Evolutionary conservation across 2,888 invertebrate genomes (phyloP).

Genomic region (Pomacea canaliculata): DNA sequence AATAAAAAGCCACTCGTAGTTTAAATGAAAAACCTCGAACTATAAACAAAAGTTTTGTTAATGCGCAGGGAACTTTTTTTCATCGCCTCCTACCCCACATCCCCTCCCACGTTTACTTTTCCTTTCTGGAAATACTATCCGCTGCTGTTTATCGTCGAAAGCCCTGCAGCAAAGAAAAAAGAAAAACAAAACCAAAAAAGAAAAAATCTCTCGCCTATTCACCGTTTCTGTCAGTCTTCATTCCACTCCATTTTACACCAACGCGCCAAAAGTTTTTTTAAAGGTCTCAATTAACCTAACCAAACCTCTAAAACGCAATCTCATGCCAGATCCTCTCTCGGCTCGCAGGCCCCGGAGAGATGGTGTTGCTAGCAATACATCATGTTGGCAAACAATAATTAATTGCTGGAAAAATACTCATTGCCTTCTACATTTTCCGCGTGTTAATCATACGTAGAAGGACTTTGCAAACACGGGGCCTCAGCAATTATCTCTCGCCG

Average conservation of each 20-base stretch:
- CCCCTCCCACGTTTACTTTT: not conserved
- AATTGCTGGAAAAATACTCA: constrained; percentile 14
- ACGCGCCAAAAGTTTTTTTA: not conserved
- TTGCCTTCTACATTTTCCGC: constrained; percentile 15
- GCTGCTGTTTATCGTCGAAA: not conserved
- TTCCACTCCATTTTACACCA: not conserved
- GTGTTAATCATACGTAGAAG: constrained; percentile 3
- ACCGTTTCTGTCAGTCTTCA: not conserved
- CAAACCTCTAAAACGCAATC: not conserved
- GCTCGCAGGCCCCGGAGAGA: not conserved
- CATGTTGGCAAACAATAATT: constrained; percentile 26
- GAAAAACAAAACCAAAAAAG: too few relatives aligned
- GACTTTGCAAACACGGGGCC: not conserved
- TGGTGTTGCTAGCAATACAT: constrained; percentile 2
- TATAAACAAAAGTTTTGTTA: too few relatives aligned
- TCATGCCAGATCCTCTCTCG: not conserved
- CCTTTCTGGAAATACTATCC: not conserved
- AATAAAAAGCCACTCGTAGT: too few relatives aligned
- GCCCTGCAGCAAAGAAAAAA: not conserved
- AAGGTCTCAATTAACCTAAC: not conserved
- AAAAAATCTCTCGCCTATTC: not conserved
- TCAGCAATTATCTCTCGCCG: too few relatives aligned
- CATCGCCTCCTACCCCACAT: not conserved
- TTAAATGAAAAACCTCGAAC: too few relatives aligned
- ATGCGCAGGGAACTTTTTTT: not conserved